Evolutionary conservation across 2,888 invertebrate genomes (phyloP), one percentile per base, ranked within the genome.

Genomic region (Acrobasis suavella): DNA sequence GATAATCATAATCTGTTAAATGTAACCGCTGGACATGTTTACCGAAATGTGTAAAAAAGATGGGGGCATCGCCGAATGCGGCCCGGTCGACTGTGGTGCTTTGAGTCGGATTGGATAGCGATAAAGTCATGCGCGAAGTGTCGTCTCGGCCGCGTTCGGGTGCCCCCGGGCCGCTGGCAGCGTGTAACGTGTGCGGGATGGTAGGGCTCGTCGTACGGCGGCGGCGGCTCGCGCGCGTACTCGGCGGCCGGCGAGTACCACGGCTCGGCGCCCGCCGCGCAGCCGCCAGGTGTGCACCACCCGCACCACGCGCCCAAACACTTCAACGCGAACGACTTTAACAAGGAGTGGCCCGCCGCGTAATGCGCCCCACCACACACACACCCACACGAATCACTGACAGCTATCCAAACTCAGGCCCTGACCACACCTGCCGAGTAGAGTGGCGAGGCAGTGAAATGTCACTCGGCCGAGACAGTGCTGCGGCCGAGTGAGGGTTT

Each of bases 231-330:
- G 79, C 89, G 92, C 73, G 78, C 76, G 62, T 87, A 87, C 78
- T 83, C 82, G 75, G 85, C 80, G 74, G 89, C 81, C 78, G 72
- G 77, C 77, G 89, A 91, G 82, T 91, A 91, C 89, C 89, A 87
- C 85, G 86, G 77, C 74, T 70, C 86, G 76, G 85, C 87, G 78
- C 78, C 82, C 72, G 81, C 82, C 76, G 83, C 86, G 72, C 89
- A 85, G 83, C 91, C 86, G 73, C 89, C 90, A 91, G 91, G 91
- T 91, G 90, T 88, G 88, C 92, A 90, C 81, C 89, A 86, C 69
- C 91, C 92, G 89, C 92, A 92, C 76, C 92, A 92, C 90, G 91
- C 92, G 85, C 92, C 91, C 86, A 93, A 93, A 90, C 93, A 92
- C 89, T 92, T 91, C 91, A 82, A 72, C 82, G 80, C 86, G 83